phyloP scores from a whole-genome alignment of 2,888 invertebrate species.

The Cephus pulcher region DNA sequence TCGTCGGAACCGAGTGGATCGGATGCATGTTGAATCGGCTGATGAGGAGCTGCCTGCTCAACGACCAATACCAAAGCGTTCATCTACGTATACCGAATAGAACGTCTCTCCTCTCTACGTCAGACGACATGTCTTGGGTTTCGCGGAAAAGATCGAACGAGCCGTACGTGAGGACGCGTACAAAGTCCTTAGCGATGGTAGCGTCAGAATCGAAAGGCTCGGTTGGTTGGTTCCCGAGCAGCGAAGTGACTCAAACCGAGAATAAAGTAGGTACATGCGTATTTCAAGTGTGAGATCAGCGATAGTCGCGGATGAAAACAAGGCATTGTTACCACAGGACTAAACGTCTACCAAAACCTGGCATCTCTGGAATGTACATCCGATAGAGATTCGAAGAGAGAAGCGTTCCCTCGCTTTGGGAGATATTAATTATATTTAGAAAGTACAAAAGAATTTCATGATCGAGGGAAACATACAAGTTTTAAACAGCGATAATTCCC shows the following conservation, averaged over 20 bases:
- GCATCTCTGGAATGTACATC: background rate
- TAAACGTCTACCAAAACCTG: background rate
- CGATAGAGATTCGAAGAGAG: background rate
- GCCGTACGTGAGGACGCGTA: conserved; percentile 58
- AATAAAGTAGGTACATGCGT: background rate
- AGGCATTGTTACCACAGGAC: background rate
- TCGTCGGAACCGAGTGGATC: background rate
- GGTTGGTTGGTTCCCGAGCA: background rate
- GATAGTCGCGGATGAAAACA: background rate
- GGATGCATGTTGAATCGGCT: background rate
- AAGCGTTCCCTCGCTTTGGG: background rate
- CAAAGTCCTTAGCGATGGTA: conserved; percentile 34
- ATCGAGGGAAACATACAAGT: background rate
- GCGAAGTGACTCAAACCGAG: background rate
- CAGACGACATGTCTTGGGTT: conserved; percentile 50
- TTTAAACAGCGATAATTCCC: background rate
- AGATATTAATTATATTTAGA: background rate
- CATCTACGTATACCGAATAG: conserved; percentile 44
- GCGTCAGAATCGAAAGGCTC: background rate
- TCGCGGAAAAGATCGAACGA: conserved; percentile 61
- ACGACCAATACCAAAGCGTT: background rate
- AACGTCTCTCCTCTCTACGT: conserved; percentile 42
- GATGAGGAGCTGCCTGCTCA: background rate
- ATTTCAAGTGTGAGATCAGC: background rate
- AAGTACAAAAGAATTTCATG: background rate